Conservation (phyloP, 2,888 invertebrate genomes). For the Sesia bembeciformis region DNA sequence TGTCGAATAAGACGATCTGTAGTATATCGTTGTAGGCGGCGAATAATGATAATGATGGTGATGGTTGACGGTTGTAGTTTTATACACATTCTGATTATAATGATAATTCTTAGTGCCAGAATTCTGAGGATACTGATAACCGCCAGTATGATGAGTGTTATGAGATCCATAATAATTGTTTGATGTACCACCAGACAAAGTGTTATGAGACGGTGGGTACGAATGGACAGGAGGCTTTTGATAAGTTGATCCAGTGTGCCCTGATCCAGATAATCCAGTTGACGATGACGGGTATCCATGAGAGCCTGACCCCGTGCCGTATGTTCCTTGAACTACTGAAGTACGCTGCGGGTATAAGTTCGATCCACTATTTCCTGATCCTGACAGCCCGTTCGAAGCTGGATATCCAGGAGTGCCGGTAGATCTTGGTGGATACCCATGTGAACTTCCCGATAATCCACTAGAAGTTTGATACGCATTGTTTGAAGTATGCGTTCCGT, state of each 20-base stretch:
- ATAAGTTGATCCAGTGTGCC: background rate
- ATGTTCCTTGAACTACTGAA: background rate
- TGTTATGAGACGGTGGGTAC: too few relatives aligned
- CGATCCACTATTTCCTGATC: conserved; percentile 6
- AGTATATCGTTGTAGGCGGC: background rate
- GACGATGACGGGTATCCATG: background rate
- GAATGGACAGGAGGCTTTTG: too few relatives aligned
- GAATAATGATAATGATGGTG: background rate
- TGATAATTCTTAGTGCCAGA: background rate
- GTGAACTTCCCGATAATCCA: background rate
- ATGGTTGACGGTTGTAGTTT: background rate
- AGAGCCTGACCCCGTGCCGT: background rate
- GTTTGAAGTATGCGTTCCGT: background rate
- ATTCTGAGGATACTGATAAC: background rate
- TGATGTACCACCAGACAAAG: too few relatives aligned
- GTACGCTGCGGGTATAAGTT: background rate
- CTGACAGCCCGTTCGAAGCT: conserved; percentile 10
- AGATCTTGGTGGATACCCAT: conserved; percentile 1
- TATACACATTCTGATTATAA: background rate
- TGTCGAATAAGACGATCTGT: background rate
- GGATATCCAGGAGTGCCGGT: conserved; percentile 11
- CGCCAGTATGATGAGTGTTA: background rate
- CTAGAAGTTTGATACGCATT: background rate
- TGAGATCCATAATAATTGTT: background rate
- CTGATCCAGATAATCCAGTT: background rate